These are phyloP conservation scores for Silvanus unidentatus DNA, from an alignment of 2,888 invertebrate genomes.

Conservation along the genomic window DNA sequence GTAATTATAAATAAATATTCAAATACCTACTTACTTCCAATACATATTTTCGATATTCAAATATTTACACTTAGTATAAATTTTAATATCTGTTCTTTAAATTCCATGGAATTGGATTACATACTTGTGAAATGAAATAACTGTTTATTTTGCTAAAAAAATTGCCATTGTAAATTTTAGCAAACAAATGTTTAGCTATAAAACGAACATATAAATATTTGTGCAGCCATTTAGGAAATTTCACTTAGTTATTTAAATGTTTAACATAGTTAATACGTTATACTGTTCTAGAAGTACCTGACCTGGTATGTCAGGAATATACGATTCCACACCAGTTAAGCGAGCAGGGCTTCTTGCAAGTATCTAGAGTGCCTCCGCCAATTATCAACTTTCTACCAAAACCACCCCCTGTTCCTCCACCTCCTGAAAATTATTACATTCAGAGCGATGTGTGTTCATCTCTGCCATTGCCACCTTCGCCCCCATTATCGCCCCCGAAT, in stretches of 20 bases:
- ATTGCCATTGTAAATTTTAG: too few species aligned
- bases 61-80: too few species aligned
- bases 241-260: background rate
- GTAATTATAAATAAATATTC: too few species aligned
- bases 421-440: slow-evolving; percentile 63
- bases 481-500: slow-evolving; percentile 35
- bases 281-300: slow-evolving; percentile 51
- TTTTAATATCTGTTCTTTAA: too few species aligned
- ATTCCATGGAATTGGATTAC: too few species aligned
- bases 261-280: slow-evolving; percentile 2
- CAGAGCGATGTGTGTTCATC: slow-evolving; percentile 27
- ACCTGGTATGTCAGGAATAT: slow-evolving; percentile 57
- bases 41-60: too few species aligned
- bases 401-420: slow-evolving; percentile 61
- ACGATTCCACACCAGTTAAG: slow-evolving; percentile 42
- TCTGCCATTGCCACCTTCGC: slow-evolving; percentile 33
- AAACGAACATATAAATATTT: slow-evolving; percentile 1
- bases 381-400: slow-evolving; percentile 54
- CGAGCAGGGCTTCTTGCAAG: slow-evolving; percentile 29
- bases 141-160: too few species aligned
- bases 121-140: too few species aligned
- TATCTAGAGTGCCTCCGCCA: slow-evolving; percentile 47
- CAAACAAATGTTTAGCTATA: too few species aligned
- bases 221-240: background rate
- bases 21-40: too few species aligned